Conservation (phyloP, 2,888 invertebrate species). For the Atethmia centrago region DNA sequence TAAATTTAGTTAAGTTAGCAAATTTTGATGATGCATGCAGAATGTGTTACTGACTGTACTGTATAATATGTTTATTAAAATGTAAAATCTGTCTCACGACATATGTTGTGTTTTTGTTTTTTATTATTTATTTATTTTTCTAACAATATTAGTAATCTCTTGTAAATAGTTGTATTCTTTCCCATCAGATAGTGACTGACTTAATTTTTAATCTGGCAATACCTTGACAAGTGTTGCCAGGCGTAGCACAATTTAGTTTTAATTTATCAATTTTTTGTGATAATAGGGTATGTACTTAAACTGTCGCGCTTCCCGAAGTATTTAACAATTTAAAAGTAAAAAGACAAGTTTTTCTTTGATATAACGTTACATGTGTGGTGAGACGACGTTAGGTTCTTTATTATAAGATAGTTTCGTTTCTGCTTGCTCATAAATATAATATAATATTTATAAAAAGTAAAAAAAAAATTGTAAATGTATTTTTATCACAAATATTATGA, state of each 20-base stretch:
- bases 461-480: constrained; percentile 47
- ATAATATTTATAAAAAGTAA: constrained; percentile 26
- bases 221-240: constrained; percentile 72
- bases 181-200: constrained; percentile 87
- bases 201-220: constrained; percentile 77
- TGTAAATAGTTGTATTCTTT: constrained; percentile 82
- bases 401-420: constrained; percentile 78
- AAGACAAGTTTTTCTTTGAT: constrained; percentile 79
- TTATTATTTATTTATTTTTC: constrained; percentile 65
- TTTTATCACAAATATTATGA: constrained; percentile 34
- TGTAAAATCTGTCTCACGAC: constrained; percentile 88
- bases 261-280: constrained; percentile 86
- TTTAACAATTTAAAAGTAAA: constrained; percentile 71
- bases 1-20: constrained; percentile 16
- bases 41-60: constrained; percentile 58
- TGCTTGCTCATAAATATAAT: constrained; percentile 69
- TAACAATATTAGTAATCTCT: constrained; percentile 75
- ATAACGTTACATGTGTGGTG: constrained; percentile 90
- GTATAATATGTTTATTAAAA: constrained; percentile 54
- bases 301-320: constrained; percentile 74
- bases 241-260: constrained; percentile 87
- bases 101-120: constrained; percentile 86
- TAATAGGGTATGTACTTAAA: constrained; percentile 87
- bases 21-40: constrained; percentile 39
- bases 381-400: constrained; percentile 87